Conservation (phyloP, 2,797 vertebrate genomes). For the Hydrophis major region DNA sequence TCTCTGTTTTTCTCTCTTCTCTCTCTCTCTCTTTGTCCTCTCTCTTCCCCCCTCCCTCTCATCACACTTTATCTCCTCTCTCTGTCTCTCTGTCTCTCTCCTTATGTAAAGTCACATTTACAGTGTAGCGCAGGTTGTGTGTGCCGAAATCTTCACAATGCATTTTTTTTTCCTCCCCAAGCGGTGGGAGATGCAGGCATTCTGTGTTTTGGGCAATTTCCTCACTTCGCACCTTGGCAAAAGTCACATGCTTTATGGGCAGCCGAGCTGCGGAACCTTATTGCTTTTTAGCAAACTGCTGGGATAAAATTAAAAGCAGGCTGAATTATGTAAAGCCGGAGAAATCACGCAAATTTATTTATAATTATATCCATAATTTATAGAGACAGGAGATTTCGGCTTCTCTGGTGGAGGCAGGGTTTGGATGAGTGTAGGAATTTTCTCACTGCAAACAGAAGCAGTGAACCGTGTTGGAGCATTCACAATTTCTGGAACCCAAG, state of each 20-base stretch:
- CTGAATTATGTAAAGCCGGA: not conserved
- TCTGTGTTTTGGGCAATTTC: not conserved
- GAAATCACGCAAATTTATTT: not conserved
- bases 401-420: not conserved
- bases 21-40: no score
- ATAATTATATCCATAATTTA: not conserved
- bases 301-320: not conserved
- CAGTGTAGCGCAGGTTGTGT: not conserved
- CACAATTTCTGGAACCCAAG: no score
- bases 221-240: no score
- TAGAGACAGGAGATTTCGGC: not conserved
- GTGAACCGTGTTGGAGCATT: no score
- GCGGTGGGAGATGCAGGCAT: no score
- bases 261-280: not conserved
- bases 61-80: no score
- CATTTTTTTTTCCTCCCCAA: rapidly evolving
- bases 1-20: no score
- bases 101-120: not conserved
- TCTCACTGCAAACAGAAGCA: not conserved
- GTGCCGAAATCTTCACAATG: not conserved
- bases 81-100: not conserved
- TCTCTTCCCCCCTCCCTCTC: no score
- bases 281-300: not conserved
- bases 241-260: not conserved
- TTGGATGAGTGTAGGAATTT: not conserved